Evolutionary conservation across 2,113 vertebrate species (phyloP), one percentile per base, ranked within the genome.

Genomic region (Sula dactylatra): DNA sequence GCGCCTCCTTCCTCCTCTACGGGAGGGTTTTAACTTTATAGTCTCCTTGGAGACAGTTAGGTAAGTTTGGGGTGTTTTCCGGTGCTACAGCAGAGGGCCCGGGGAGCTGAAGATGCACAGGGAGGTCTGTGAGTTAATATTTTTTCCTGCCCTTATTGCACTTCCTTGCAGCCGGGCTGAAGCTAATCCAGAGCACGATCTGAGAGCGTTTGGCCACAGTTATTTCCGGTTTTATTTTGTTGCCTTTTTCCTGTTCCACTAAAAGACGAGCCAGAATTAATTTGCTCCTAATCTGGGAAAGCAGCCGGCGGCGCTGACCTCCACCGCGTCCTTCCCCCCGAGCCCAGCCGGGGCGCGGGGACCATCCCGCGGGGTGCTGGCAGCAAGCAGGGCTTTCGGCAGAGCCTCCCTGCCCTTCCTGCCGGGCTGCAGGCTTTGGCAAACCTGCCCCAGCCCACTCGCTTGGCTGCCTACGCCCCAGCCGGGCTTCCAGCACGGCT

Each of bases 171-270:
- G 86, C 87, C 64, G 2, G 11, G 40, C 40, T 14, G 82, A 26
- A 16, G 80, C 42, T 29, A 25, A 34, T 40, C 49, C 67, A 2
- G 40, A 49, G 56, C 66, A 4, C 13, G 42, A 56, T 56, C 62
- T 2, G 45, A 17, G 66, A 22, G 72, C 58, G 4, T 62, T 92
- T 64, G 94, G 96, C 96, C 74, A 8, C 93, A 6, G 31, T 20
- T 11, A 38, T 95, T 95, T 94, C 96, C 93, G 93, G 64, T 62
- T 72, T 31, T 26, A 55, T 83, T 88, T 80, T 79, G 54, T 74
- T 90, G 31, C 44, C 40, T 70, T 74, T 90, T 91, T 38, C 96
- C 92, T 62, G 79, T 78, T 85, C 44, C 82, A 52, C 69, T 47
- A 4, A 31, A 9, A 49, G 62, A 34, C 38, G 49, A 61, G 74